A percentile compares a stretch with the other conserved stretches of the same genome.
phyloP scores from a whole-genome alignment of 37 sponge, comb jelly and placozoan genomes.

The Oscarella lobularis region DNA sequence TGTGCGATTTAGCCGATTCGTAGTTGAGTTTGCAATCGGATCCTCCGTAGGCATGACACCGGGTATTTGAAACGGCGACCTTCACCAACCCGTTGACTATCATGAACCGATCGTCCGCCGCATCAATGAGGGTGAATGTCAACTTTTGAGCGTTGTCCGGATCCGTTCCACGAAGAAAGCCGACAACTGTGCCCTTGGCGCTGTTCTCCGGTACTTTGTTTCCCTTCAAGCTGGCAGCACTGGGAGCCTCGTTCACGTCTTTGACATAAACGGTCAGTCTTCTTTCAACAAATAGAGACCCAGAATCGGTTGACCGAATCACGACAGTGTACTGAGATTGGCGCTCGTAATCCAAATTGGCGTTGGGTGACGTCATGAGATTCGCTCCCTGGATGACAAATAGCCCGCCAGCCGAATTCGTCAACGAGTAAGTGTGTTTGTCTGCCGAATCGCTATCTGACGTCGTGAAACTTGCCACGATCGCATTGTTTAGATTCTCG shows the following conservation, averaged over 20 bases:
- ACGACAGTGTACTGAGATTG: background rate
- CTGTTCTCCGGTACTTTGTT: background rate
- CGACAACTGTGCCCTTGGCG: background rate
- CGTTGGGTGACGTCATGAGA: no score
- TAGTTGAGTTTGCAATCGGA: background rate
- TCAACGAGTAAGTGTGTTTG: no score
- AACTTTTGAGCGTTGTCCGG: background rate
- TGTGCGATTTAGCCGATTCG: background rate
- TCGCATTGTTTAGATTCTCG: no score
- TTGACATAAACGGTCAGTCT: background rate
- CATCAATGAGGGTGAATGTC: no score
- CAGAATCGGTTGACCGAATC: background rate
- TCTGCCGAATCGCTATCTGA: no score
- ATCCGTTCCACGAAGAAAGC: background rate
- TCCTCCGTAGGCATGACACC: background rate
- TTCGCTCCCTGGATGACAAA: no score
- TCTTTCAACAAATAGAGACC: background rate
- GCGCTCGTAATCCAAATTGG: no score
- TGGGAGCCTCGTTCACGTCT: conserved; percentile 8
- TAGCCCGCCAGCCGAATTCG: no score
- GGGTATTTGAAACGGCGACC: background rate
- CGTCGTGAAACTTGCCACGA: no score
- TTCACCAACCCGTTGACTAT: no score
- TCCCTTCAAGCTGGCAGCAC: background rate
- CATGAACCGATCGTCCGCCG: no score